Evolutionary conservation across 2,797 vertebrate genomes (phyloP).

Genomic region (Naso thynnoides): DNA sequence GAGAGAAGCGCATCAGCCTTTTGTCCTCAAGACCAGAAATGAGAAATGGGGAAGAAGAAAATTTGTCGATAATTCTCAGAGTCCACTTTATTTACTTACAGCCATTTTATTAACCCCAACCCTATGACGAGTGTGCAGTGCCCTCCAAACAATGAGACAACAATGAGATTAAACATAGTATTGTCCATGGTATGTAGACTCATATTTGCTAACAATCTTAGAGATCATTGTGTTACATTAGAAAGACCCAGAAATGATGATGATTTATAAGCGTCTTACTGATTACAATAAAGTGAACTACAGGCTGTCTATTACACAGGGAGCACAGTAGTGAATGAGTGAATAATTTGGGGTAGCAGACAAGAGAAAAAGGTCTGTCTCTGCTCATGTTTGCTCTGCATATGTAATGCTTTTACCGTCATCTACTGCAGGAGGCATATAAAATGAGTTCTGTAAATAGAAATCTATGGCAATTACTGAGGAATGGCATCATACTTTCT

Average conservation of each 20-base stretch:
- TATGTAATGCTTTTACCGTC: not conserved
- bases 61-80: not conserved
- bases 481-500: not conserved
- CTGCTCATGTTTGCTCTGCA: not conserved
- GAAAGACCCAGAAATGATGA: not conserved
- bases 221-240: not conserved
- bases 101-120: not conserved
- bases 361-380: not conserved
- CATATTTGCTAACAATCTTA: not conserved
- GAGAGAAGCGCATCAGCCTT: constrained; percentile 16
- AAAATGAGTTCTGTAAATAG: not conserved
- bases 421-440: not conserved
- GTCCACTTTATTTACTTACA: not conserved
- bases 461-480: not conserved
- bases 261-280: not conserved
- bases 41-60: not conserved
- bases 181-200: not conserved
- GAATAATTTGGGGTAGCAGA: not conserved
- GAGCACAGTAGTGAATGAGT: not conserved
- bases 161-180: not conserved
- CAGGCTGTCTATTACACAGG: not conserved
- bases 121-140: not conserved
- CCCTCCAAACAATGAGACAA: not conserved
- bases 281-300: not conserved
- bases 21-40: constrained; percentile 11